A percentile compares a stretch with the other conserved stretches of the same genome.
phyloP scores from a whole-genome alignment of 2,888 invertebrate species.

The Euplagia quadripunctaria region DNA sequence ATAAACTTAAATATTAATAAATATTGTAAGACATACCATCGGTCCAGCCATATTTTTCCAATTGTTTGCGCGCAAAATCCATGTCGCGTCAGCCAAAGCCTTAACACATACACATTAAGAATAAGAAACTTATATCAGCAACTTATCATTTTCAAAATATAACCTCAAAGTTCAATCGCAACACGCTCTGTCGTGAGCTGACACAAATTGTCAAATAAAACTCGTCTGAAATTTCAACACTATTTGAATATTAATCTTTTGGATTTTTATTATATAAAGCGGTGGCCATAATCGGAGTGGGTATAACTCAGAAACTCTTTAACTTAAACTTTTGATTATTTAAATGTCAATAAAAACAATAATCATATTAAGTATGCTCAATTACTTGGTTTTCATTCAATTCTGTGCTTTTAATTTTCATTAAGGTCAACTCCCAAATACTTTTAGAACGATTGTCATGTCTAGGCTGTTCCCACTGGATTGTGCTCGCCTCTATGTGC shows the following conservation, averaged over 20 bases:
- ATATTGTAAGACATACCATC: conserved; percentile 67
- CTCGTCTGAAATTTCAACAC: not conserved
- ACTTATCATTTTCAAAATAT: not conserved
- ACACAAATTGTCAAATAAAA: not conserved
- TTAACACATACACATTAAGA: not conserved
- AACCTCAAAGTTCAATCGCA: not conserved
- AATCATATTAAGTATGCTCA: no score
- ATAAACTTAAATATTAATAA: not conserved
- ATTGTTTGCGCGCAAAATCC: conserved; percentile 91
- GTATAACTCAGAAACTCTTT: no score
- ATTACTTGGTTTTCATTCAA: no score
- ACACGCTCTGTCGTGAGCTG: not conserved
- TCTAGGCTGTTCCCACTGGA: no score
- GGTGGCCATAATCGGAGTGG: no score
- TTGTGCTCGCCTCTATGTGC: no score
- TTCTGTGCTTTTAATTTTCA: no score
- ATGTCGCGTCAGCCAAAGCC: conserved; percentile 61
- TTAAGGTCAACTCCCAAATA: no score
- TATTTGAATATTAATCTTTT: not conserved
- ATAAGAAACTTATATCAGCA: not conserved
- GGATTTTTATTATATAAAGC: no score
- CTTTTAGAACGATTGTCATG: no score
- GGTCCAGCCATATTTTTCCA: conserved; percentile 93
- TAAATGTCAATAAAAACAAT: no score
- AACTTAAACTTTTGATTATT: no score